phyloP scores from a whole-genome alignment of 2,113 vertebrate species.

The Marcusenius ussheri region DNA sequence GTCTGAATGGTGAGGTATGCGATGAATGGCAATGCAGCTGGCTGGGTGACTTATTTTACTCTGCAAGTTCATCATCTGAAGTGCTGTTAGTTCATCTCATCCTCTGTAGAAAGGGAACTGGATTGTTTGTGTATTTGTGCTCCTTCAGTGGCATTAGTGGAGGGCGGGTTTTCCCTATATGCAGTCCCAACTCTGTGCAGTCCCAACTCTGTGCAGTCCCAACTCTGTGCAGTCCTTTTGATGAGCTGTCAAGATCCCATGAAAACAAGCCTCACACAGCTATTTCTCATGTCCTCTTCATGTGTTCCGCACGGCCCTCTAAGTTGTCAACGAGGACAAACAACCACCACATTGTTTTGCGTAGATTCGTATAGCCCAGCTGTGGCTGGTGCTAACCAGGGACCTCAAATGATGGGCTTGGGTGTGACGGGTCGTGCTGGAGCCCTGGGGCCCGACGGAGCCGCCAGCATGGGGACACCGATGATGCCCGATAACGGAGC shows the following conservation, averaged over 20 bases:
- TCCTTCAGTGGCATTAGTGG: background rate
- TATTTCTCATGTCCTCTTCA: conserved; percentile 28
- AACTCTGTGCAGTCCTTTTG: conserved; percentile 39
- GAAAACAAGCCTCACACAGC: conserved; percentile 44
- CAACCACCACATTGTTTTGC: conserved; percentile 73
- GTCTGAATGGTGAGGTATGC: background rate
- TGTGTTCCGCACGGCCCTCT: conserved; percentile 62
- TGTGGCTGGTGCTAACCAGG: conserved; percentile 83
- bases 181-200: background rate
- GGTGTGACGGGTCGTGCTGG: conserved; percentile 86
- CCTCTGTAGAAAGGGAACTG: background rate
- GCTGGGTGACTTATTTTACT: background rate
- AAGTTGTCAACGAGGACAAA: conserved; percentile 31
- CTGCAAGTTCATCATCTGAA: background rate
- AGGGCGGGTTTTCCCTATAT: background rate
- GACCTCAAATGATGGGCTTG: conserved; percentile 93
- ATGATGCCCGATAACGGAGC: conserved; percentile 92
- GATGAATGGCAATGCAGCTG: background rate
- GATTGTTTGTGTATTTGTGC: background rate
- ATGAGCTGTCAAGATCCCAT: background rate
- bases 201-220: conserved; percentile 50
- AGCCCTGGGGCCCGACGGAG: conserved; percentile 83
- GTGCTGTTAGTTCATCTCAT: background rate
- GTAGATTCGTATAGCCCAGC: conserved; percentile 96
- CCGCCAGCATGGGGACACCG: conserved; percentile 79